These are phyloP conservation scores for Chrysaora quinquecirrha DNA, from an alignment of 30 jellyfish, hydroid and myxozoan genomes.

Conservation along the genomic window DNA sequence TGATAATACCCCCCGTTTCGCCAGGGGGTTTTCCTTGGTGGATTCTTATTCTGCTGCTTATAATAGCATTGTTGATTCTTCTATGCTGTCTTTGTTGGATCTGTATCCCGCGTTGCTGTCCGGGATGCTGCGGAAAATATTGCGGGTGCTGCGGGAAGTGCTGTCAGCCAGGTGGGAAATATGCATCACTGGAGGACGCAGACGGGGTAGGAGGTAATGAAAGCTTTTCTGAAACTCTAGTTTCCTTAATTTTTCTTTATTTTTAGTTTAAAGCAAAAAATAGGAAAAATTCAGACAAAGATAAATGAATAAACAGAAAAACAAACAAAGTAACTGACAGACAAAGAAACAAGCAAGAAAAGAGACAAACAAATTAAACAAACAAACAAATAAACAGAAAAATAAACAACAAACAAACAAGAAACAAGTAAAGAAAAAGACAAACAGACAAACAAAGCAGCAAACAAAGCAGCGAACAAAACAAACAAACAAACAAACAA, in stretches of 20 bases:
- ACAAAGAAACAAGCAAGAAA: too few relatives aligned
- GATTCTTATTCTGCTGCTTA: constrained; percentile 69
- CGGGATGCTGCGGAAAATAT: constrained; percentile 55
- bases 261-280: neutral
- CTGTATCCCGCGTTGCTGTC: constrained; percentile 89
- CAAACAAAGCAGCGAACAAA: too few relatives aligned
- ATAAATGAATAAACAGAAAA: neutral
- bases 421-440: too few relatives aligned
- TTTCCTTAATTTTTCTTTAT: neutral
- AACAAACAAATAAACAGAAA: neutral
- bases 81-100: constrained; percentile 84
- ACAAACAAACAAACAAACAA: too few relatives aligned
- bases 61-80: constrained; percentile 61
- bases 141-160: constrained; percentile 67
- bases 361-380: too few relatives aligned
- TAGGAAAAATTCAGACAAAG: neutral
- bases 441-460: too few relatives aligned
- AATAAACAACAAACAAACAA: neutral
- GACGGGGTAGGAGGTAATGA: constrained; percentile 1
- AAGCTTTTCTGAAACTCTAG: neutral
- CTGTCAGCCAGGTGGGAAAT: constrained; percentile 78
- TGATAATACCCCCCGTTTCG: constrained; percentile 2
- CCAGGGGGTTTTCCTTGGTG: constrained; percentile 78
- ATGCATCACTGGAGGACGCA: constrained; percentile 66
- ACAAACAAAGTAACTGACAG: neutral